phyloP scores from a whole-genome alignment of 2,888 invertebrate genomes.

The Poecilus cupreus region DNA sequence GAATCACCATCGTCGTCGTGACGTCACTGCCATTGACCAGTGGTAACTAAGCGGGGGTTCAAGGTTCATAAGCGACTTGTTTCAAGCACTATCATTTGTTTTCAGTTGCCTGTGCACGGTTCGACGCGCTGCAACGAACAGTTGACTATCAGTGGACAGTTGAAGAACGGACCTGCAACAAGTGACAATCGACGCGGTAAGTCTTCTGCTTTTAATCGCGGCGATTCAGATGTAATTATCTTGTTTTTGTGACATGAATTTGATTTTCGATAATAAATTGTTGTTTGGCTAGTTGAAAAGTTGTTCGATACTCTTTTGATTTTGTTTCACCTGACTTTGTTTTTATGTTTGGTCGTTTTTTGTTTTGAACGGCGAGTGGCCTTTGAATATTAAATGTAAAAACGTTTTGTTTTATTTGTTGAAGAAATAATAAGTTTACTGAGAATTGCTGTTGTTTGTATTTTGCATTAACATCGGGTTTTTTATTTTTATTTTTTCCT shows the following conservation, averaged over 20 bases:
- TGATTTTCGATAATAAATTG: too few species aligned
- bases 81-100: constrained; percentile 14
- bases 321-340: too few species aligned
- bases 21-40: constrained; percentile 21
- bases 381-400: too few species aligned
- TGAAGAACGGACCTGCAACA: background rate
- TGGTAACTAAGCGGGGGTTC: constrained; percentile 33
- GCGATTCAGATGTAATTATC: background rate
- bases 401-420: too few species aligned
- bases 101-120: constrained; percentile 38
- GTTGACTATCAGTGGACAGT: background rate
- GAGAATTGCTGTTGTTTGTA: background rate
- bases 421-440: too few species aligned
- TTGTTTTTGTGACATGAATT: background rate
- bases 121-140: constrained; percentile 25
- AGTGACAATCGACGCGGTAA: constrained; percentile 5
- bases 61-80: constrained; percentile 40
- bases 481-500: background rate
- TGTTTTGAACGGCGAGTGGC: too few species aligned
- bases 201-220: background rate
- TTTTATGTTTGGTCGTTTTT: too few species aligned
- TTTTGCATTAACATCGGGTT: background rate
- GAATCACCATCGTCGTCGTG: background rate
- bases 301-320: too few species aligned
- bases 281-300: too few species aligned